These are phyloP conservation scores for Lonchura striata DNA, from an alignment of 2,113 vertebrate genomes.

Conservation along the genomic window DNA sequence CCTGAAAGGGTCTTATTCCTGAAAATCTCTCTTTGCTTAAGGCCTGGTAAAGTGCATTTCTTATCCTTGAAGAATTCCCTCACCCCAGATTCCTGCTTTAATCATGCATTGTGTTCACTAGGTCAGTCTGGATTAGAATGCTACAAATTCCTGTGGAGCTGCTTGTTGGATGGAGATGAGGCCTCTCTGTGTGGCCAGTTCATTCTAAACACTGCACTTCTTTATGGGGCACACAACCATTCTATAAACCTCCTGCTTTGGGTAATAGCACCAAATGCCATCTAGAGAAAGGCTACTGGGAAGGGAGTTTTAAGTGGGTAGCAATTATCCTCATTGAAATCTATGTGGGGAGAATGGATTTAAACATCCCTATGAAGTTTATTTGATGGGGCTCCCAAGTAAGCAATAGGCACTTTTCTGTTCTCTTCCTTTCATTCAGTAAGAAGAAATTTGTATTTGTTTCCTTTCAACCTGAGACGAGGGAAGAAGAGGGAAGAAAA, in stretches of 20 bases:
- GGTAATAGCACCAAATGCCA: neutral
- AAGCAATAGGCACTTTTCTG: neutral
- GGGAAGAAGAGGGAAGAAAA: neutral
- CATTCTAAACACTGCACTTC: neutral
- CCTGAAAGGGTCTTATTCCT: neutral
- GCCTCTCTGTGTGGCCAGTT: neutral
- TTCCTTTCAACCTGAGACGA: neutral
- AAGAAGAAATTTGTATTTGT: neutral
- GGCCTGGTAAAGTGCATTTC: neutral
- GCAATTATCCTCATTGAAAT: slow-evolving; percentile 17
- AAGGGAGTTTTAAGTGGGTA: neutral
- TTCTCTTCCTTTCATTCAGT: neutral
- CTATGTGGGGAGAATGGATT: neutral
- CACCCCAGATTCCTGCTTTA: neutral
- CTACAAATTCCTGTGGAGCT: neutral
- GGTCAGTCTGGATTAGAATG: neutral
- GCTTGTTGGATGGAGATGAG: neutral
- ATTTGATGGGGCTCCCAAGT: neutral
- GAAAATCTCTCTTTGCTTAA: neutral
- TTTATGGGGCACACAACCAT: neutral
- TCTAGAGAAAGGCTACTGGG: neutral
- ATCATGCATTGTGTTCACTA: neutral
- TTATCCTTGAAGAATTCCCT: neutral
- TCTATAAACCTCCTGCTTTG: neutral
- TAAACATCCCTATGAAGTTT: neutral